Conservation (phyloP, 2,113 vertebrate genomes). For the Albula glossodonta region DNA sequence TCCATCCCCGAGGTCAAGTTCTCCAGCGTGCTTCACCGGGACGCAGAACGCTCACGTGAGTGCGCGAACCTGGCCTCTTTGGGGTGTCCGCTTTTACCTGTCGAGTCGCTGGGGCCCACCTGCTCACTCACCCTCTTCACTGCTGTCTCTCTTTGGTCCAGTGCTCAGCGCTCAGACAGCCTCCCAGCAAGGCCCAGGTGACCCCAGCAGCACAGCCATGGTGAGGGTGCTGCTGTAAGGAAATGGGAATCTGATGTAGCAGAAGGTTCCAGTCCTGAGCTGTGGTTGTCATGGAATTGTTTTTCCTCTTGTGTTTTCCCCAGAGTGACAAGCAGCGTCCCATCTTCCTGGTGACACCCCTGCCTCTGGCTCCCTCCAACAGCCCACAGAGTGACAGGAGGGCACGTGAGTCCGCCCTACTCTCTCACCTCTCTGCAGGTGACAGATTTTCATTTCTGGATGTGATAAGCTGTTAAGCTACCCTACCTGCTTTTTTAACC, state of each 20-base stretch:
- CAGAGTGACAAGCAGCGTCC: not conserved
- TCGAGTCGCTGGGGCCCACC: not conserved
- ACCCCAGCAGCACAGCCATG: not conserved
- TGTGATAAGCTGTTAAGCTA: too few relatives aligned
- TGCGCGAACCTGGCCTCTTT: not conserved
- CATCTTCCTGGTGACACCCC: not conserved
- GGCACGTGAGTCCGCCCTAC: not conserved
- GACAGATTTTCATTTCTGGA: not conserved
- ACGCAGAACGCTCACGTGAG: not conserved
- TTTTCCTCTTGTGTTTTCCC: not conserved
- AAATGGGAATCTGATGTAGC: not conserved
- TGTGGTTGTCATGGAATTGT: not conserved
- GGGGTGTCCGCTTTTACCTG: not conserved
- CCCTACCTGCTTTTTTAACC: too few relatives aligned
- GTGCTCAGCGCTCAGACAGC: not conserved
- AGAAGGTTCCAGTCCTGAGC: not conserved
- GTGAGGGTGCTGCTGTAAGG: not conserved
- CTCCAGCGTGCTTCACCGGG: not conserved
- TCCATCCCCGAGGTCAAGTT: not conserved
- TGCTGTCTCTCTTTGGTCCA: not conserved
- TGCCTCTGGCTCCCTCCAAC: slow-evolving; percentile 1
- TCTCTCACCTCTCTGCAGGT: not conserved
- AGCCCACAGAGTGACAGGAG: not conserved
- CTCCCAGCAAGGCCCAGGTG: not conserved
- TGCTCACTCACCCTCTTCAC: not conserved